Base-by-base conservation (phyloP, 2,888 invertebrate species). In the Miltochrista miniata region DNA sequence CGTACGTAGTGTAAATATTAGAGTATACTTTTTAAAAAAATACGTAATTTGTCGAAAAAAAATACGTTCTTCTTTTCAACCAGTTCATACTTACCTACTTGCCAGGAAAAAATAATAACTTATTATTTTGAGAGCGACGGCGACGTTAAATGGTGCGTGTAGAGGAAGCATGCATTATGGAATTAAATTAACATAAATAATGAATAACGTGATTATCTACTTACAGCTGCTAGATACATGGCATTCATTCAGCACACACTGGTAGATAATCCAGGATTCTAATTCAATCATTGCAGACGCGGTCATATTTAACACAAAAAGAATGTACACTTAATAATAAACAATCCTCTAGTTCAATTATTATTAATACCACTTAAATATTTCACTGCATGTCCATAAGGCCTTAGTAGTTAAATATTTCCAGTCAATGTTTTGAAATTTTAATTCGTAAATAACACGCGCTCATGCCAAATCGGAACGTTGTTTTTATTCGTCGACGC, bases 181-280 rank as follows among this genome's bases (percentile, higher is more conserved):
- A 24, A 1, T 24, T 9, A 34, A 35, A n/a, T 29, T 13, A 14
- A 14, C n/a, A 36, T 35, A 30, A 8, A n/a, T 30, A 31, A 7
- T n/a, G 2, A 24, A 24, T n/a, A n/a, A n/a, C n/a, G 5, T 24
- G 3, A 24, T 24, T 24, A 24, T 13, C 10, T 85, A 94, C 94
- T 93, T 90, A 94, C 94, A 94, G 72, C 93, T 88, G 73, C 92
- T 90, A 70, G 94, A 94, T 63, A 94, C 92, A 85, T 93, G 93
- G 81, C 94, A 94, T 85, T 94, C 94, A 68, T 93, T 93, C 70
- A 93, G 91, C 65, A 95, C 93, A 84, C 93, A 94, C 72, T 94
- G 94, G 83, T 94, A 94, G 80, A 94, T 93, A 70, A 94, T 89
- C 94, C 94, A 95, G 79, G 94, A 93, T 79, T 95, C 94, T 79